Conservation (phyloP, 2,797 vertebrate species). For the Epinephelus malabaricus region DNA sequence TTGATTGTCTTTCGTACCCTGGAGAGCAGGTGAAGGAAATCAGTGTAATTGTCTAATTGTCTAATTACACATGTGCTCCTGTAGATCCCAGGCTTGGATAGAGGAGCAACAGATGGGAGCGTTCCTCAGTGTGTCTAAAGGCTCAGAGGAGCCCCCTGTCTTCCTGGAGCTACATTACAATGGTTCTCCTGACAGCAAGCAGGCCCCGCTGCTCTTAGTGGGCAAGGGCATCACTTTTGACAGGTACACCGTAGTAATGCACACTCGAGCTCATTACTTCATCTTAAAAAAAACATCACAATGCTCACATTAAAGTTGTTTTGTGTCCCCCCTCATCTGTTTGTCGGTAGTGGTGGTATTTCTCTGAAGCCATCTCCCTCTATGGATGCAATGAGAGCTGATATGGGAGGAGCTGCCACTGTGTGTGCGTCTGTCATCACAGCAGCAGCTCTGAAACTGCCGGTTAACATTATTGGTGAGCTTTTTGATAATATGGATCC, state of each 20-base stretch:
- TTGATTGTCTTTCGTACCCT: not conserved
- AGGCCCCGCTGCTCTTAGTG: conserved; percentile 91
- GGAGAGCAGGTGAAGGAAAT: not conserved
- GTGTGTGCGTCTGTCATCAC: conserved; percentile 94
- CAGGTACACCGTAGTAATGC: conserved; percentile 84
- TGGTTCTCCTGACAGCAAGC: conserved; percentile 83
- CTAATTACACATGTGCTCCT: conserved; percentile 17
- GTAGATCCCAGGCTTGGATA: conserved; percentile 92
- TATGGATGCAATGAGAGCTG: conserved; percentile 98
- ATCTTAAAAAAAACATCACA: rapidly evolving
- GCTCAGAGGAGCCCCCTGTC: conserved; percentile 94
- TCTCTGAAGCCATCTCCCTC: conserved; percentile 95
- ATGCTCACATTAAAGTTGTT: not conserved
- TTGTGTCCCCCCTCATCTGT: conserved; percentile 6
- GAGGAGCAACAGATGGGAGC: conserved; percentile 94
- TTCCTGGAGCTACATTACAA: conserved; percentile 96
- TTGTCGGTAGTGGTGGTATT: conserved; percentile 91
- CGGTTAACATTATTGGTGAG: conserved; percentile 94
- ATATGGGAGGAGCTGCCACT: conserved; percentile 98
- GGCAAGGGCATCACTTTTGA: conserved; percentile 99
- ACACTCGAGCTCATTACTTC: not conserved
- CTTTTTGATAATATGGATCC: not conserved
- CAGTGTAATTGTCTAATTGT: not conserved
- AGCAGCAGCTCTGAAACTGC: conserved; percentile 91
- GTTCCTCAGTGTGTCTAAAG: conserved; percentile 95